Base-by-base conservation (phyloP, 2,797 vertebrate genomes). In the Sebastiscus tertius region DNA sequence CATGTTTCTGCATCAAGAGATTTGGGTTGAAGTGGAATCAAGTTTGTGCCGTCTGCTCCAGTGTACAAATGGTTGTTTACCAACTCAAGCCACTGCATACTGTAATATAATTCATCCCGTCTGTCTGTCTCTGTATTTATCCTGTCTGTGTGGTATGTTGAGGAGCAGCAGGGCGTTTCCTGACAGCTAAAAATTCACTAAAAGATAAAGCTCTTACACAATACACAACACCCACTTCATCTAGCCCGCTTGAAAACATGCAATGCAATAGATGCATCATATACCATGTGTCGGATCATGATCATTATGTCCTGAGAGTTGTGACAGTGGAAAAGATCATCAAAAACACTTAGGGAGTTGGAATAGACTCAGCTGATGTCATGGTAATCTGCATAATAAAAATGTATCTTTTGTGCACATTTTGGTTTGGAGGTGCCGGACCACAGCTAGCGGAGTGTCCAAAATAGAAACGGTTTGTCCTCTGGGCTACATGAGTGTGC, bases 1-100 rank as follows among this genome's bases (percentile, higher is more conserved):
- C 33, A 24, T 59, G 76, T 75, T 79, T 77, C 58, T 77, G 34
- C 72, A 81, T 36, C 29, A 11, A 70, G 54, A 72, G 71, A 77
- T 87, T 87, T 82, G 59, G 33, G 77, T 14, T 64, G 6, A 49
- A 31, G 63, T 13, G 18, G 54, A 78, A 67, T 71, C 20, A 22
- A 36, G 63, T 64, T 67, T 58, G 56, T 60, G 52, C 46, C 6
- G 12, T 13, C 52, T 52, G 59, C 67, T 75, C 8, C 33, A 46
- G 56, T 3, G 18, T 55, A 4, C 26, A 75, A 61, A 56, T 33
- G 39, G 60, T 78, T 64, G 59, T 89, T 88, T 72, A 77, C 18
- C 60, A 74, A 75, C 58, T 59, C 20, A 24, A 63, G 6, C 22
- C 22, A 42, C 27, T 33, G 33, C 12, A 59, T 11, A 54, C 3